Percentiles rank a stretch among this genome's conserved stretches.
Evolutionary conservation across 2,797 vertebrate species (phyloP).

Genomic region (Eulemur mongoz): DNA sequence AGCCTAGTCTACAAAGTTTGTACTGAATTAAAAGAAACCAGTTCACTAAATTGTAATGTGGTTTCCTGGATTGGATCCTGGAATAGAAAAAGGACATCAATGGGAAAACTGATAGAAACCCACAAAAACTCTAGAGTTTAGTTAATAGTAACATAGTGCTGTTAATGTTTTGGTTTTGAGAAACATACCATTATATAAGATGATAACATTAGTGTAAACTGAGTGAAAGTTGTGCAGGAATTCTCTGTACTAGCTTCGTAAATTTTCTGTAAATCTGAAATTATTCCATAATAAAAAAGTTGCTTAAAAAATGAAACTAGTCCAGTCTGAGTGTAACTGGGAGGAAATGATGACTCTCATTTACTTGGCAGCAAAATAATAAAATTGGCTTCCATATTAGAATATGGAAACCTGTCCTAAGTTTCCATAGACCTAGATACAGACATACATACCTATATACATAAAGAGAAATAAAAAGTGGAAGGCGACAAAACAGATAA

Average conservation of each 20-base stretch:
- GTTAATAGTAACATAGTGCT: background rate
- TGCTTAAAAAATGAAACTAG: background rate
- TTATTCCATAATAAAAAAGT: background rate
- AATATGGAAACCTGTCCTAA: background rate
- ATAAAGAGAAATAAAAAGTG: background rate
- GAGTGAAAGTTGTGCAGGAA: background rate
- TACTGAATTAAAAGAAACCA: conserved; percentile 20
- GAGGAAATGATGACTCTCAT: background rate
- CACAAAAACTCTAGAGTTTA: background rate
- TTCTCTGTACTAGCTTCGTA: background rate
- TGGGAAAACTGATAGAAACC: background rate
- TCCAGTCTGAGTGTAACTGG: background rate
- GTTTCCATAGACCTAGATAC: background rate
- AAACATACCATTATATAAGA: background rate
- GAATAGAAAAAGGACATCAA: background rate
- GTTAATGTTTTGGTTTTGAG: background rate
- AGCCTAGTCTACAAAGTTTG: background rate
- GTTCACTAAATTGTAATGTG: background rate
- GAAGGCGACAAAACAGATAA: background rate
- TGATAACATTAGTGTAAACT: background rate
- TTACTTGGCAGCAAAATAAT: background rate
- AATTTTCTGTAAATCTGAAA: conserved; percentile 23
- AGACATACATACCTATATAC: background rate
- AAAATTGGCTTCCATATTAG: conserved; percentile 12
- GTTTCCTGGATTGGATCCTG: background rate